A percentile compares a stretch with the other conserved stretches of the same genome.
phyloP scores from a whole-genome alignment of 1,140 invertebrate species.

The Capitella teleta region DNA sequence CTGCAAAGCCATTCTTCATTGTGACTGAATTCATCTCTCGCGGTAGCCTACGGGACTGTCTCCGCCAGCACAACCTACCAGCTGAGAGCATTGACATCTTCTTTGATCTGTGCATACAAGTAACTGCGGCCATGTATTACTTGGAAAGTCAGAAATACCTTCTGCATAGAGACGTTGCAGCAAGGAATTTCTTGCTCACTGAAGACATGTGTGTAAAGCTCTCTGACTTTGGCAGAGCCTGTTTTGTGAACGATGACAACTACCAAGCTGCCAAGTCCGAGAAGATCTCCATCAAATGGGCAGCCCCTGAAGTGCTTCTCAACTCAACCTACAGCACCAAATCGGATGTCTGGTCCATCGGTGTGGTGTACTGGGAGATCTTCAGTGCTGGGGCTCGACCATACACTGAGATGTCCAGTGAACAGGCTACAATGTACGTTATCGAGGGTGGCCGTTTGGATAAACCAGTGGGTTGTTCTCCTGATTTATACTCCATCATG shows the following conservation, averaged over 20 bases:
- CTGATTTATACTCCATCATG: slow-evolving; percentile 10
- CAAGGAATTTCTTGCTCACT: slow-evolving; percentile 9
- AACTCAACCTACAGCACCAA: slow-evolving; percentile 94
- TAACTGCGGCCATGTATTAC: slow-evolving; percentile 8
- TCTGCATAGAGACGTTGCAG: slow-evolving; percentile 10
- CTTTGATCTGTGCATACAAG: slow-evolving; percentile 11
- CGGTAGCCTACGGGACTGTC: slow-evolving; percentile 8
- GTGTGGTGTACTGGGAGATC: slow-evolving; percentile 93
- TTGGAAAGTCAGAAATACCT: slow-evolving; percentile 9
- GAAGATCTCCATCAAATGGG: slow-evolving; percentile 93
- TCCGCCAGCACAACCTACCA: slow-evolving; percentile 4
- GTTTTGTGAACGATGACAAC: slow-evolving; percentile 8
- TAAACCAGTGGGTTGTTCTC: slow-evolving; percentile 7
- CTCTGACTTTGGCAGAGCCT: slow-evolving; percentile 8
- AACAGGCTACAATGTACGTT: slow-evolving; percentile 46
- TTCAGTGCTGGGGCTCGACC: slow-evolving; percentile 87
- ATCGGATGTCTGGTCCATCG: slow-evolving; percentile 97
- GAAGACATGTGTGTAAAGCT: slow-evolving; percentile 10
- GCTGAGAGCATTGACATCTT: slow-evolving; percentile 8
- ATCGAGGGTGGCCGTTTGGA: slow-evolving; percentile 8
- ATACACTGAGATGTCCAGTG: slow-evolving; percentile 77
- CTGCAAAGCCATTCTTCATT: slow-evolving; percentile 8
- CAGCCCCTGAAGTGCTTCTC: slow-evolving; percentile 90
- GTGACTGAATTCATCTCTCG: slow-evolving; percentile 4
- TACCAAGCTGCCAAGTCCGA: slow-evolving; percentile 9